Percentiles rank a stretch among this genome's conserved stretches.
These are phyloP conservation scores for Prosopocoilus inquinatus DNA, from an alignment of 2,888 invertebrate genomes.

Conservation along the genomic window DNA sequence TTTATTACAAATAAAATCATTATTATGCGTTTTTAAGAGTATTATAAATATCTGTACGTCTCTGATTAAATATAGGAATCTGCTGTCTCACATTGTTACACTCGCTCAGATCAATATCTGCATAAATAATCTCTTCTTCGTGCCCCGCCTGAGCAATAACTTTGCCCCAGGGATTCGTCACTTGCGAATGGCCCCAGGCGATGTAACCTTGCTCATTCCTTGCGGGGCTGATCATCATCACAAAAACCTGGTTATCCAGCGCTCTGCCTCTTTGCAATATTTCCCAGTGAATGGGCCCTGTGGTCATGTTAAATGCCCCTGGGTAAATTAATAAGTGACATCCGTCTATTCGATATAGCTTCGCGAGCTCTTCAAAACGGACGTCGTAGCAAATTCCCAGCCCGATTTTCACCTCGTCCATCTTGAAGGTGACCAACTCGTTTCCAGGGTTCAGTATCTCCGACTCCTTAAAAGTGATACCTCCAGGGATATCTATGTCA, in stretches of 20 bases:
- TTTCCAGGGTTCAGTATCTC: conserved; percentile 77
- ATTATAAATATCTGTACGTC: conserved; percentile 67
- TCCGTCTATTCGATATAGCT: conserved; percentile 63
- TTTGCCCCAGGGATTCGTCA: conserved; percentile 82
- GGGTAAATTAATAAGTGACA: conserved; percentile 89
- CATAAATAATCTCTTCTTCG: conserved; percentile 67
- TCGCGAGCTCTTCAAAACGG: conserved; percentile 86
- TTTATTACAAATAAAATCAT: no score
- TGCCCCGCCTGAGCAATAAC: conserved; percentile 69
- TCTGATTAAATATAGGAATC: conserved; percentile 76
- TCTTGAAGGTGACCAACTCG: conserved; percentile 69
- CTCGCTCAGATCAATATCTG: conserved; percentile 72
- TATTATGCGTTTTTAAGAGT: no score
- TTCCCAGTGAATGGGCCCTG: conserved; percentile 93
- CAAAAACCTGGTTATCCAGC: conserved; percentile 85
- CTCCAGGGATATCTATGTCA: conserved; percentile 92
- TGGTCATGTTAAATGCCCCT: conserved; percentile 94
- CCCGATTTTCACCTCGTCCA: conserved; percentile 74
- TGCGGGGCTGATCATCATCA: conserved; percentile 83
- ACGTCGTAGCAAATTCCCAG: conserved; percentile 95
- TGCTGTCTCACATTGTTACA: conserved; percentile 77
- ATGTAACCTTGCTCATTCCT: conserved; percentile 74
- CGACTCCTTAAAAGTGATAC: conserved; percentile 91
- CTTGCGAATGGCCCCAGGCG: conserved; percentile 85
- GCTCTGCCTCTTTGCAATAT: conserved; percentile 78